Evolutionary conservation across 2,888 invertebrate genomes (phyloP), one percentile per base, ranked within the genome.

Genomic region (Noctua comes): DNA sequence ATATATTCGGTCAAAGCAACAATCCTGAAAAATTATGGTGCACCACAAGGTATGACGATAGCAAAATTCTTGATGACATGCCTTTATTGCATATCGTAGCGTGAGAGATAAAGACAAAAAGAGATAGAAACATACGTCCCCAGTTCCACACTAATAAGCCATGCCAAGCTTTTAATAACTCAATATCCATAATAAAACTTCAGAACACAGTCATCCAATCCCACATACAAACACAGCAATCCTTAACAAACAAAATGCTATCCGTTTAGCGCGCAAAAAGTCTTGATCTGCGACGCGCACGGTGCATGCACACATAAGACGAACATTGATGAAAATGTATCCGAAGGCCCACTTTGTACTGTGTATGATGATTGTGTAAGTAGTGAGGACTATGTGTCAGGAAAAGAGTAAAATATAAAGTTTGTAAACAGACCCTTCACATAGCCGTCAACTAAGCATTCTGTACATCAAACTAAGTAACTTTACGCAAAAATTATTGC

Each of bases 231-330:
- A 84, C 64, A 84, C 36, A 62, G 59, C 74, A 65, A 66, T 66
- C 79, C 73, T 76, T 71, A 62, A 51, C 86, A 66, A 86, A 86
- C 87, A 86, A 84, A 86, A 86, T 64, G 71, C 66, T 78, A 87
- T 85, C 74, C 78, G 59, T 80, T 88, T 86, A 85, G 77, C 70
- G 78, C 54, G 79, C 80, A 85, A 87, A 87, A 88, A 83, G 75
- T 76, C 68, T 72, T 65, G 74, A 78, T 76, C 73, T 76, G 74
- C 70, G 68, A 77, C 66, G 73, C 51, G 65, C 65, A 66, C 46
- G 46, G 75, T 48, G 68, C 72, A 59, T 68, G 73, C 68, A 62
- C 71, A 68, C 59, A 65, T 65, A 24, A 10, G 36, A 31, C 1
- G 18, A 43, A 36, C 3, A 48, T 11, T 2, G 5, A 66, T 3